Evolutionary conservation across 2,888 invertebrate species (phyloP).

Genomic region (Caenorhabditis panamensis): DNA sequence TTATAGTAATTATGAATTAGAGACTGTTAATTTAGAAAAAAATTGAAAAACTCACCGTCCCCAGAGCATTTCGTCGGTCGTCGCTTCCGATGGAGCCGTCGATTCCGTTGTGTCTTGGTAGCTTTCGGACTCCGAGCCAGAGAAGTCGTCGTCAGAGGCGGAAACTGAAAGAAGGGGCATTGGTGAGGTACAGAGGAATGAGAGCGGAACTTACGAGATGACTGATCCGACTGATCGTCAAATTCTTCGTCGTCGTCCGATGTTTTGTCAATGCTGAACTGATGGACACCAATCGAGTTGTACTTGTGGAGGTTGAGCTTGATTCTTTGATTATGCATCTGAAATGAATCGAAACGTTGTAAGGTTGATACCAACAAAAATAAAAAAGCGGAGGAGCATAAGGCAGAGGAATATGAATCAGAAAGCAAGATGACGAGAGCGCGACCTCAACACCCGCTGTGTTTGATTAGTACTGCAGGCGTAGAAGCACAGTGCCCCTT

Average conservation of each 20-base stretch:
- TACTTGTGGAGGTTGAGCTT: slow-evolving; percentile 57
- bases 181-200: not conserved
- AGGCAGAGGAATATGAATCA: not conserved
- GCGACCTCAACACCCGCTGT: slow-evolving; percentile 1
- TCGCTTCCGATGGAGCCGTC: slow-evolving; percentile 53
- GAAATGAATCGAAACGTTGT: not conserved
- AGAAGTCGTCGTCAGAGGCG: slow-evolving; percentile 49
- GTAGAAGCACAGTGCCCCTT: slow-evolving; percentile 2
- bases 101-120: slow-evolving; percentile 56
- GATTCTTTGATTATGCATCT: slow-evolving; percentile 39
- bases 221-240: slow-evolving; percentile 59
- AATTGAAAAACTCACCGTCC: slow-evolving; percentile 33
- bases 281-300: slow-evolving; percentile 49
- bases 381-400: not conserved
- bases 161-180: slow-evolving; percentile 27
- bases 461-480: slow-evolving; percentile 22
- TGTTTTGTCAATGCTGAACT: slow-evolving; percentile 47
- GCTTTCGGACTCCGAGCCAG: slow-evolving; percentile 51
- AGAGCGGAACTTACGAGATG: slow-evolving; percentile 42
- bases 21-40: not conserved
- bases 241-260: slow-evolving; percentile 53
- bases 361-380: not conserved
- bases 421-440: slow-evolving; percentile 4
- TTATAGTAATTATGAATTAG: not conserved
- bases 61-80: slow-evolving; percentile 54